Evolutionary conservation across 2,888 invertebrate species (phyloP), one percentile per base, ranked within the genome.

Genomic region (Conchocele bisecta): DNA sequence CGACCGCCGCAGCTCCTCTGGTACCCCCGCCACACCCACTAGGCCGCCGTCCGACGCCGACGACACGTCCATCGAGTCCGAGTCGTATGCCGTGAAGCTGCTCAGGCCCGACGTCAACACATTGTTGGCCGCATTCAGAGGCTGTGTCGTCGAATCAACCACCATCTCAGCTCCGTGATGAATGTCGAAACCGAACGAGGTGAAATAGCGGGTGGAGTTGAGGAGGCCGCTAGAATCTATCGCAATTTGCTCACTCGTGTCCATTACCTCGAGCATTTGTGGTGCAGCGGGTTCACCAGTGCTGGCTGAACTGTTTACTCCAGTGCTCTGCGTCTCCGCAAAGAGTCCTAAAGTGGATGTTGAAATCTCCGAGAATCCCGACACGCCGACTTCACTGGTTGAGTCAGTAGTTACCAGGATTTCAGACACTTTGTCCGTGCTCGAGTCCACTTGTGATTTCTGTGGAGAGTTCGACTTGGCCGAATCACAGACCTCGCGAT

Each of bases 1-100:
- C 31, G 64, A 59, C 39, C 58, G 53, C n/a, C 74, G 50, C 5
- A 54, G 59, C 24, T 73, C 69, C 26, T 81, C 77, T 53, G 53
- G 41, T 13, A 37, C 56, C 1, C 42, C 53, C 41, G 48, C 50
- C 13, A 66, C 41, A n/a, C 69, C 66, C 7, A n/a, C n/a, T 29
- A 56, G n/a, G 15, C 41, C 56, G 15, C 57, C 29, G 13, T 77
- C 77, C 7, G 77, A 71, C 5, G 74, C 77, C 15, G 77, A 77
- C 4, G 77, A 68, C 9, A 77, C 77, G 60, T 77, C 77, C 77
- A 77, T 77, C 2, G 77, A 74, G 53, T 77, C 77, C 22, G 74
- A 77, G 48, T 77, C 77, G 39, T 77, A 74, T 5, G 53, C 31
- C 11, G 67, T 42, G 39, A 63, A 24, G 13, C 28, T 41, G 9